Evolutionary conservation across 2,888 invertebrate genomes (phyloP).

Genomic region (Ctena decussata): DNA sequence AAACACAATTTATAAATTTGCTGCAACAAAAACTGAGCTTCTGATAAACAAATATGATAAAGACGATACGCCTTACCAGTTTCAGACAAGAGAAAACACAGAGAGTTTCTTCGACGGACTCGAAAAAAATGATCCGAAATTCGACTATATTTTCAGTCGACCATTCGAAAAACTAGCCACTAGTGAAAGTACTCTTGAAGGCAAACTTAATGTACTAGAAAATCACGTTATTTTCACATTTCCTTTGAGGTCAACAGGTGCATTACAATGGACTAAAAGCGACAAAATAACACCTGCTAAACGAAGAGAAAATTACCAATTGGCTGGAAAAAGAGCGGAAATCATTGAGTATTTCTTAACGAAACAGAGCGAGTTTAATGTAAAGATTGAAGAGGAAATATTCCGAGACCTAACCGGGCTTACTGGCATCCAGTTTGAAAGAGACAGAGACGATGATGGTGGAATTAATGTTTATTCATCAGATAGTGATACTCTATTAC

Average conservation of each 20-base stretch:
- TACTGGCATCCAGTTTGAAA: not conserved
- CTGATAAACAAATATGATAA: not conserved
- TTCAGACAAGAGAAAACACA: not conserved
- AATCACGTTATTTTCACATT: conserved; percentile 23
- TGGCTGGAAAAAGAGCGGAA: conserved; percentile 22
- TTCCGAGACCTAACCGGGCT: not conserved
- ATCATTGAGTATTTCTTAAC: conserved; percentile 23
- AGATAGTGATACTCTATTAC: not conserved
- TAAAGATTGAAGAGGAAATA: not conserved
- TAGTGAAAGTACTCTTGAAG: too few species aligned
- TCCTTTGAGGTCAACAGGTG: conserved; percentile 37
- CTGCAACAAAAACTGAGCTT: not conserved
- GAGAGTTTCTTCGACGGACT: not conserved
- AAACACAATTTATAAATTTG: not conserved
- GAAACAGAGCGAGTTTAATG: not conserved
- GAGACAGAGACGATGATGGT: not conserved
- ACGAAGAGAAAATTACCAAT: not conserved
- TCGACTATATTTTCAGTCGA: too few species aligned
- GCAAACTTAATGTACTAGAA: not conserved
- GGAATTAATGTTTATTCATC: not conserved
- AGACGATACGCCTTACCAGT: too few species aligned
- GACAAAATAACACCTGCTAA: not conserved
- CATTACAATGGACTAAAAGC: conserved; percentile 51
- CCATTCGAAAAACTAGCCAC: too few species aligned
- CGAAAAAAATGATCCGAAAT: too few species aligned